Evolutionary conservation across 2,113 vertebrate species (phyloP), one percentile per base, ranked within the genome.

Genomic region (Marmota flaviventris): DNA sequence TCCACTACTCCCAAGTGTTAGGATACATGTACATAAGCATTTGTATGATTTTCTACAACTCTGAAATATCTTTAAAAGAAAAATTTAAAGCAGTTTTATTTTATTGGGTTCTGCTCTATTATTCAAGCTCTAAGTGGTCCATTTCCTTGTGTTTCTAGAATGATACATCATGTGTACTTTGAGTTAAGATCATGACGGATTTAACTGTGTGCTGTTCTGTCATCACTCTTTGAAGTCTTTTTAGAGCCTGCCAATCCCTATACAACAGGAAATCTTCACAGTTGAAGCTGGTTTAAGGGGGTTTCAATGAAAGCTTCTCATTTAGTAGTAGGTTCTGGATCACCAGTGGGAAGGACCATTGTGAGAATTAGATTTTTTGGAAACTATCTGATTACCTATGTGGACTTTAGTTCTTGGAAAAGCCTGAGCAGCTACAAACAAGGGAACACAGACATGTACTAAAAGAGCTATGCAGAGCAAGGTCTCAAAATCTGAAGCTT

Each of bases 21-120:
- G 48, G 7, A 84, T 58, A 78, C 9, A 91, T 1, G 5, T 27
- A 82, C 9, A 22, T 27, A 89, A 45, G 3, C 39, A 72, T 82
- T 86, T 93, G 8, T 85, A 39, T 48, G 51, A 92, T 89, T 89
- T 77, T 32, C 37, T 9, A 34, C 32, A 67, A 39, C 14, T 78
- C 75, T 86, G 39, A 76, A 93, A 95, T 89, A 72, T 69, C 29
- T 22, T 69, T 82, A 83, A 6, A 37, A 7, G 85, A 85, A 69
- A 39, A 24, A 12, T 73, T 73, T 39, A 73, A 24, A 20, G 3
- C 13, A 70, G 25, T 70, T 70, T 70, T 18, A n/a, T 70, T 70
- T 70, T 34, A 18, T 70, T 34, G 53, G 29, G 3, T 72, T 8
- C 72, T 29, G 29, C 39, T 84, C 13, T 53, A 12, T 63, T 61